Base-by-base conservation (phyloP, 2,113 vertebrate species). In the Plecturocebus donacophilus region DNA sequence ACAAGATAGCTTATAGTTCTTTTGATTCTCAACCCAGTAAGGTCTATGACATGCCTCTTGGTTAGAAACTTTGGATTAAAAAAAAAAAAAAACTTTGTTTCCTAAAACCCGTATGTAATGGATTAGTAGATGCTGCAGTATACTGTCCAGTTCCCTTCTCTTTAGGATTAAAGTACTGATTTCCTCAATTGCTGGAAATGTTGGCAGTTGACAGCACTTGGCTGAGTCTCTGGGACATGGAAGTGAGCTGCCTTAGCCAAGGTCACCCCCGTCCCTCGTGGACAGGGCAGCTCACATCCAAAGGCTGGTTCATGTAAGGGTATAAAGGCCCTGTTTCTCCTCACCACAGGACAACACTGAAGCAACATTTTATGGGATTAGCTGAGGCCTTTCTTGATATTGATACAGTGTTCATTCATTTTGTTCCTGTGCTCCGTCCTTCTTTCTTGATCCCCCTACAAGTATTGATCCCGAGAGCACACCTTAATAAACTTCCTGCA, bases 61-160 rank as follows among this genome's bases (percentile, higher is more conserved):
- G 25, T 64, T 21, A 79, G 21, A 95, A 86, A 11, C 2, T 96
- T 76, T 87, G 35, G n/a, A 9, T 95, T 64, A 19, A 68, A 35
- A 17, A 40, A 68, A 96, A 40, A 68, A 96, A 84, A 52, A n/a
- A 20, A 25, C 11, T n/a, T 64, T 96, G 40, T 73, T 96, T 76
- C 1, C 4, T 58, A 30, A n/a, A 73, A 20, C 14, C 3, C 5
- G 35, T 87, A 2, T 58, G 13, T 86, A 47, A 23, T 79, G 68
- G 73, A 86, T 81, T 91, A 45, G 38, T 75, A 75, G 58, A 73
- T 86, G 49, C 40, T 92, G 35, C 23, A 47, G 23, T 56, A 38
- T 81, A 10, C 38, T 75, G 32, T 32, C 42, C 38, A 91, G 49
- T 68, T 45, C 38, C 14, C 6, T 45, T 84, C 17, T 95, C 38